Base-by-base conservation (phyloP, 2,888 invertebrate species). In the Cryptus viduatorius region DNA sequence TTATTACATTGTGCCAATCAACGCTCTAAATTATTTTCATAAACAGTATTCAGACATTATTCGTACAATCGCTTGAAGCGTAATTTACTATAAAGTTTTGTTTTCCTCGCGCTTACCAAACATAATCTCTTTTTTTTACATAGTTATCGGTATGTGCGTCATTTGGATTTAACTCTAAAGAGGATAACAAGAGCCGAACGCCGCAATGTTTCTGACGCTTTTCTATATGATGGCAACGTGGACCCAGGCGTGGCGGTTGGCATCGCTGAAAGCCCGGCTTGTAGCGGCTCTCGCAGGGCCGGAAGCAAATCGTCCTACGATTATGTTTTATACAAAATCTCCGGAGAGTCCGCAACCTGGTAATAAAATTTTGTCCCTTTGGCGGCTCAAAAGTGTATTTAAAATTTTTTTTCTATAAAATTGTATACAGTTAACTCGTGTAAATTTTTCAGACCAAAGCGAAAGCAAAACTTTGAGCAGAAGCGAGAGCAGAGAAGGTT, bases 221-320 rank as follows among this genome's bases (percentile, higher is more conserved):
- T 97, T 96, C 94, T 98, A 98, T 93, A 96, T 97, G 94, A 96
- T 97, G 91, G 96, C 97, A 91, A 98, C 98, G 86, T 96, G 97
- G 93, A 94, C 97, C 88, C 97, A 97, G 94, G 96, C 97, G 92
- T 97, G 97, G 96, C 95, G 97, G 78, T 95, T 97, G 86, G 95
- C 96, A 73, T 95, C 96, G 37, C 95, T 97, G 85, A 95, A 96
- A 90, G 95, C 95, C 89, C 96, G 96, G 89, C 95, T 98, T 69
- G 95, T 95, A 59, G 82, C 85, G 19, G 84, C 91, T 42, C 87
- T 93, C 2, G 89, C 90, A 68, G 89, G 87, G 53, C 79, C 88
- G 59, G 88, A 89, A 42, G 69, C 82, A 0, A 78, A 67, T 46
- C 89, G 81, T 80, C 93, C 92, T 31, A 90, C 92, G 0, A 87